Evolutionary conservation across 2,888 invertebrate species (phyloP).

Genomic region (Leptinotarsa haldemani): DNA sequence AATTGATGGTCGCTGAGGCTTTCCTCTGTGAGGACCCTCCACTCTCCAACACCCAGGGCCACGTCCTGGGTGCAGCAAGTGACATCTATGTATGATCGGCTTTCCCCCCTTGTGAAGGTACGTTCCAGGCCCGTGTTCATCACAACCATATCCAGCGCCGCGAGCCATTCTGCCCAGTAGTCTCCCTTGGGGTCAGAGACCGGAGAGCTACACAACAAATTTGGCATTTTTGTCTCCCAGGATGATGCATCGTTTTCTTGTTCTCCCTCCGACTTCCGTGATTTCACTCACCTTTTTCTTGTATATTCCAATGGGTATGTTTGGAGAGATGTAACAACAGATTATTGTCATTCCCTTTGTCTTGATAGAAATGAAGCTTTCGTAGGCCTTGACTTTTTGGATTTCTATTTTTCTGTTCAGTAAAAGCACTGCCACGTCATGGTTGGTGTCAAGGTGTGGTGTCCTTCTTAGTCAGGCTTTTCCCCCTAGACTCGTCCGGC

Average conservation of each 20-base stretch:
- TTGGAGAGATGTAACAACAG: slow-evolving; percentile 26
- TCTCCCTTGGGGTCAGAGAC: slow-evolving; percentile 23
- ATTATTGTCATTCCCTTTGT: neutral
- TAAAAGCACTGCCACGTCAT: slow-evolving; percentile 23
- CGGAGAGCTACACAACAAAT: slow-evolving; percentile 28
- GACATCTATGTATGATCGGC: slow-evolving; percentile 21
- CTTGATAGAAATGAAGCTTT: slow-evolving; percentile 13
- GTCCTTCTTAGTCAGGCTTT: no score
- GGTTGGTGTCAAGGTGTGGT: slow-evolving; percentile 15
- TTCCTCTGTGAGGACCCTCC: neutral
- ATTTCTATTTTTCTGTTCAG: slow-evolving; percentile 15
- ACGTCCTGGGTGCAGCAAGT: neutral
- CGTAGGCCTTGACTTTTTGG: neutral
- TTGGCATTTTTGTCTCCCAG: slow-evolving; percentile 35
- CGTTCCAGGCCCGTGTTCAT: slow-evolving; percentile 20
- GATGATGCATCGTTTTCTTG: neutral
- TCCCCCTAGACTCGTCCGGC: no score
- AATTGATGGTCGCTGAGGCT: neutral
- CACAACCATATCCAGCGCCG: slow-evolving; percentile 11
- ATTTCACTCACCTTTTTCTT: slow-evolving; percentile 11
- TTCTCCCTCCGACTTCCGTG: neutral
- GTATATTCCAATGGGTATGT: neutral
- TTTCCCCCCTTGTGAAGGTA: slow-evolving; percentile 25
- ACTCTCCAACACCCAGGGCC: neutral
- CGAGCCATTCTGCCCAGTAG: slow-evolving; percentile 22